These are phyloP conservation scores for Nothoprocta perdicaria DNA, from an alignment of 2,113 vertebrate species.

Conservation along the genomic window DNA sequence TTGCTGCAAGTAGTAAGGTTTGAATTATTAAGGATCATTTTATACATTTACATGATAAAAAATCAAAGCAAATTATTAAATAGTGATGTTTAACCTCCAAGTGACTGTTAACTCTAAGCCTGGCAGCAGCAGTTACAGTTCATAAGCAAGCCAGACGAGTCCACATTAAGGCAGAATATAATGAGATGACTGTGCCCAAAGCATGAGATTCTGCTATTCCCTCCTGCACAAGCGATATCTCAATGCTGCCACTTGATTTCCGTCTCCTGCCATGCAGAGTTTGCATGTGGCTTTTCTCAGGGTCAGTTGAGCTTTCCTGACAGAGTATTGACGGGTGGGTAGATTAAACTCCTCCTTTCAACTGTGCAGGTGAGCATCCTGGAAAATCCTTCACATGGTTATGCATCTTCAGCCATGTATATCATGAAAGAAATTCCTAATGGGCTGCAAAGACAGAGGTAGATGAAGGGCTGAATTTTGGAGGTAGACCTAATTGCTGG, in stretches of 20 bases:
- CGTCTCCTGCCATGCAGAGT: not conserved
- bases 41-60: conserved; percentile 28
- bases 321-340: not conserved
- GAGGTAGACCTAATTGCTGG: too few species aligned
- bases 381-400: fast-evolving
- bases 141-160: conserved; percentile 40
- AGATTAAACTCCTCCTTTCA: not conserved
- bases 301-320: not conserved
- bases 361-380: not conserved
- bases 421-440: not conserved
- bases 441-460: not conserved
- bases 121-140: conserved; percentile 55
- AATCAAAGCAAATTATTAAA: conserved; percentile 51
- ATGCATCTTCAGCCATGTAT: not conserved
- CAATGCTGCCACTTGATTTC: not conserved
- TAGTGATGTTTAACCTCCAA: conserved; percentile 30
- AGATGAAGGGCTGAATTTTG: too few species aligned
- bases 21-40: conserved; percentile 18
- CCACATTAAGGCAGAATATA: not conserved
- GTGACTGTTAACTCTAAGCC: not conserved
- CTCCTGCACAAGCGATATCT: not conserved
- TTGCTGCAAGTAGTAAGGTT: conserved; percentile 17
- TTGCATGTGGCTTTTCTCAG: conserved; percentile 1
- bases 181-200: not conserved
- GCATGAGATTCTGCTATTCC: not conserved